These are phyloP conservation scores for Antheraea mylitta DNA, from an alignment of 1,140 invertebrate species.

Conservation along the genomic window DNA sequence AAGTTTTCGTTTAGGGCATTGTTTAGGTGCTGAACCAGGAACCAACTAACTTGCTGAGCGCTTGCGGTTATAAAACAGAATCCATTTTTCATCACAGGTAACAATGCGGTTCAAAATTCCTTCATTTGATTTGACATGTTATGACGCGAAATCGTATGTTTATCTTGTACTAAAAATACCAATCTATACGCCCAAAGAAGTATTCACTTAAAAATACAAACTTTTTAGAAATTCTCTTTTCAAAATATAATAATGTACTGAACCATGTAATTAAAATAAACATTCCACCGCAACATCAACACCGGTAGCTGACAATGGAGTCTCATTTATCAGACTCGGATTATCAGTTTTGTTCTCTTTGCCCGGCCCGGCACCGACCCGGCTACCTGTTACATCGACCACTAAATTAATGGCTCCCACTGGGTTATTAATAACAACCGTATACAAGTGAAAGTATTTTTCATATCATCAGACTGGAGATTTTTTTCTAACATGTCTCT, in stretches of 20 bases:
- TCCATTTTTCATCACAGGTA: too few relatives aligned
- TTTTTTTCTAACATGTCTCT: background rate
- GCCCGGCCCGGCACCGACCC: slow-evolving; percentile 35
- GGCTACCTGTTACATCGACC: slow-evolving; percentile 42
- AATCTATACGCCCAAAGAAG: too few relatives aligned
- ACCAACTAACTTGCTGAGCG: too few relatives aligned
- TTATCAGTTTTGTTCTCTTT: slow-evolving; percentile 39
- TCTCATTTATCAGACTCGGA: slow-evolving; percentile 60
- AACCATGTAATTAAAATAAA: slow-evolving; percentile 18
- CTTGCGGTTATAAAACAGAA: too few relatives aligned
- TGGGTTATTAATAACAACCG: slow-evolving; percentile 1
- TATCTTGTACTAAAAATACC: too few relatives aligned
- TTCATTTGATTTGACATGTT: too few relatives aligned
- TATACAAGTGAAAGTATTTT: background rate
- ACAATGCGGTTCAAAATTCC: too few relatives aligned
- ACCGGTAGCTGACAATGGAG: slow-evolving; percentile 62
- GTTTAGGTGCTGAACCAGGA: too few relatives aligned
- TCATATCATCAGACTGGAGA: background rate
- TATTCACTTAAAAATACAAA: background rate
- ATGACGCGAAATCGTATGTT: too few relatives aligned
- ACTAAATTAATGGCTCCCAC: slow-evolving; percentile 43
- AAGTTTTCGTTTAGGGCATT: too few relatives aligned
- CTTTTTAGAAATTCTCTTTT: too few relatives aligned
- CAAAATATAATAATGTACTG: slow-evolving; percentile 21
- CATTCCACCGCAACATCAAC: slow-evolving; percentile 28